A percentile compares a stretch with the other conserved stretches of the same genome.
These are phyloP conservation scores for Chelonoidis abingdonii DNA, from an alignment of 2,113 vertebrate species.

Conservation along the genomic window DNA sequence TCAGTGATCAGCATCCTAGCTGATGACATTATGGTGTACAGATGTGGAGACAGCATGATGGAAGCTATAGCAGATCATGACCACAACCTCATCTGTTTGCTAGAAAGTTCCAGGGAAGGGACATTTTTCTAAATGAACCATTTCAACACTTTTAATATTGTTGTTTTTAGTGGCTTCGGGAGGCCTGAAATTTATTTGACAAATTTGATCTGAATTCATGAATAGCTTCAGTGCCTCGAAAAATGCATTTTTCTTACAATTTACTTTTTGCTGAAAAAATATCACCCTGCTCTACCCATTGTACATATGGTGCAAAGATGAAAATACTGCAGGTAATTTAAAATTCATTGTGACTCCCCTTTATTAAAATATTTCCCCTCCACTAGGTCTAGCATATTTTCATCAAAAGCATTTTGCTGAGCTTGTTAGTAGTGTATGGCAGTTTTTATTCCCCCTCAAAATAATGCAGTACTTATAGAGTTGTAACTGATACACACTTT, in stretches of 20 bases:
- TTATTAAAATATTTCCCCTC: background rate
- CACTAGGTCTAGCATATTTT: background rate
- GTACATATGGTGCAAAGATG: conserved; percentile 30
- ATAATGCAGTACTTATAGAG: background rate
- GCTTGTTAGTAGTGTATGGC: background rate
- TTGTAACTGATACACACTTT: background rate
- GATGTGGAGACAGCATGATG: background rate
- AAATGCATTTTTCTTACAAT: background rate
- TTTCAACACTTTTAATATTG: background rate
- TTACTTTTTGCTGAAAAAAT: background rate
- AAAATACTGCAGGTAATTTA: background rate
- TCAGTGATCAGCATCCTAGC: accelerated
- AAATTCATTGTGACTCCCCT: background rate
- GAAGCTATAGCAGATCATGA: background rate
- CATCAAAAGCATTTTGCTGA: background rate
- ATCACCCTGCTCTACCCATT: background rate
- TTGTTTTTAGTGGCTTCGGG: background rate
- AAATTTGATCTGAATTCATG: background rate
- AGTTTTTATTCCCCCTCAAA: conserved; percentile 1
- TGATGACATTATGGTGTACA: background rate
- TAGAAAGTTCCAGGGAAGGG: background rate
- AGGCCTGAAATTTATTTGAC: background rate
- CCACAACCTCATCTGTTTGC: background rate
- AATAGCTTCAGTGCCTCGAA: background rate
- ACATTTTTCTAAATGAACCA: background rate